Evolutionary conservation across 2,797 vertebrate genomes (phyloP), one percentile per base, ranked within the genome.

Genomic region (Karalla daura): DNA sequence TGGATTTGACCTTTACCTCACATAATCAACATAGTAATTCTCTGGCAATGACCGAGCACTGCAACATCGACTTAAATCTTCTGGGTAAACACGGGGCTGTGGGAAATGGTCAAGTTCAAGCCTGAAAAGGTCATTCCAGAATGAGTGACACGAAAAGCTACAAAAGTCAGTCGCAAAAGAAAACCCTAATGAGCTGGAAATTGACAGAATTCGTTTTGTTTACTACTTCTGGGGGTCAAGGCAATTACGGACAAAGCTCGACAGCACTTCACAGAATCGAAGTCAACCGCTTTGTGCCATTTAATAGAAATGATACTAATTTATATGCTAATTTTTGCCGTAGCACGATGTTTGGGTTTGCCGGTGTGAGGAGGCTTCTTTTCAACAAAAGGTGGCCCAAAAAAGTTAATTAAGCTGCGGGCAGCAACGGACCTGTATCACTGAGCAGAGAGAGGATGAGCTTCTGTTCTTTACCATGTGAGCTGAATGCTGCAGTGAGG

Each of bases 281-380:
- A 46, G 25, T 43, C 5, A 60, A 21, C 41, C 44, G 0, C 37
- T n/a, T 23, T 6, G 4, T 66, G 25, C 24, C 45, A 51, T 56
- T 62, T 44, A 60, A 52, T 55, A 53, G 5, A 36, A 49, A 58
- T 59, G 8, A 11, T 39, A 41, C 53, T 70, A 0, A 74, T 83
- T 40, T 67, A 68, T 70, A 80, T 71, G 51, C 43, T 28, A 52
- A 66, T 75, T 13, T 28, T 3, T 24, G 0, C 10, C 18, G 5
- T 15, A 20, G 12, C 11, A 47, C 13, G 9, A 20, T 20, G 11
- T 43, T 60, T 62, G 8, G 13, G 10, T 33, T 18, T 60, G 44
- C 15, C 21, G 51, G 36, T n/a, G 35, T 52, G 21, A 36, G n/a
- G 1, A 51, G 50, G 32, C 52, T 71, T 18, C 63, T 47, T 60